These are phyloP conservation scores for Cryptotis parvus DNA, from an alignment of 2,113 vertebrate species.

Conservation along the genomic window DNA sequence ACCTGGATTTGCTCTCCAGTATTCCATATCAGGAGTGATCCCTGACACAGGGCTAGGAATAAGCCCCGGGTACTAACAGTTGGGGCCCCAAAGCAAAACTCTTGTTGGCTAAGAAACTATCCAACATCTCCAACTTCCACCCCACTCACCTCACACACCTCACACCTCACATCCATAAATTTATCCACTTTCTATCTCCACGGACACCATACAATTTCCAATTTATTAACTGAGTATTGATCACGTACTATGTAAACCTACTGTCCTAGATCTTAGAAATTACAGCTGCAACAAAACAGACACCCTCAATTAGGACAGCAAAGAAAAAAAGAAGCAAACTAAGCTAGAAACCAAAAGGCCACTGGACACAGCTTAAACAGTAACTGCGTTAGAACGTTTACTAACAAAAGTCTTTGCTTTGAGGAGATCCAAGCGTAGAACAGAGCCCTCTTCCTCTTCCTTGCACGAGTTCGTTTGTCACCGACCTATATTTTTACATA, in stretches of 20 bases:
- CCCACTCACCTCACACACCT: too few relatives aligned
- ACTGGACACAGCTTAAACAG: not conserved
- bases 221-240: constrained; percentile 37
- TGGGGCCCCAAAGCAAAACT: not conserved
- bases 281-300: not conserved
- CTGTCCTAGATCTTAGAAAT: not conserved
- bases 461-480: too few relatives aligned
- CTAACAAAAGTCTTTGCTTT: not conserved
- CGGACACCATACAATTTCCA: not conserved
- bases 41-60: too few relatives aligned
- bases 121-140: not conserved
- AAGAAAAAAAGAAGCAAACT: not conserved
- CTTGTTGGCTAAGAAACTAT: not conserved
- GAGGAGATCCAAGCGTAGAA: not conserved
- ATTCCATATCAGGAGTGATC: too few relatives aligned
- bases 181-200: constrained; percentile 16
- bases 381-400: not conserved
- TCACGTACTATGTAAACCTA: not conserved
- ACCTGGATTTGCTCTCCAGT: too few relatives aligned
- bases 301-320: not conserved
- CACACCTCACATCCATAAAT: too few relatives aligned
- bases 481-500: too few relatives aligned
- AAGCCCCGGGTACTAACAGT: too few relatives aligned
- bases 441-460: not conserved
- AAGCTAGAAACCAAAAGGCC: not conserved